Base-by-base conservation (phyloP, 1,140 invertebrate genomes). In the Drosophila rufa region DNA sequence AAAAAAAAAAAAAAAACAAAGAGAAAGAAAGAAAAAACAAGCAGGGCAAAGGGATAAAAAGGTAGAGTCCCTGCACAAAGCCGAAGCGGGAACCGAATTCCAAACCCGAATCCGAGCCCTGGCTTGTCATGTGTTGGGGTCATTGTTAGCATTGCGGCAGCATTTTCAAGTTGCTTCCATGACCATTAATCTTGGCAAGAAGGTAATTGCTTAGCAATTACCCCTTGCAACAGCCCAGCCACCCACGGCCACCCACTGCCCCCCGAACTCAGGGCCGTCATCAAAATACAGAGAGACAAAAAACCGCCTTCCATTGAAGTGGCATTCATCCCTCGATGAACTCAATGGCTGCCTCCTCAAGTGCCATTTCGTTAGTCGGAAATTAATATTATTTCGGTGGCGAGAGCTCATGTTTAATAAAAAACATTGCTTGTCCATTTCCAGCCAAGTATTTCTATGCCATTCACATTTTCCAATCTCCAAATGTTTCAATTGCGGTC, bases 181-280 rank as follows among this genome's bases (percentile, higher is more conserved):
- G 83, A 86, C 83, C 83, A 86, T 86, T 86, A 86, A 86, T 89
- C 84, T 89, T 87, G 59, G 79, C 83, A 89, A 90, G 81, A 85
- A 84, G 84, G 84, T 89, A 89, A 89, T 89, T 89, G 85, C 85
- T 90, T 79, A 90, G 81, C 85, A 89, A 89, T 89, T 89, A 89
- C 85, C 85, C 79, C 79, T 69, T 70, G 85, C 73, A 89, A 65
- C 42, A 59, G 47, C n/a, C 38, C 53, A 2, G 33, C 51, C 58
- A 25, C 25, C 36, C 19, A 27, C 19, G 22, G n/a, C 15, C 12
- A 30, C n/a, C 38, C 15, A 4, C 36, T 5, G 6, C 15, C 7
- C 43, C 11, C 58, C 25, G 12, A 36, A 36, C 17, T 30, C 50
- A 38, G 30, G 46, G 12, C 47, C 51, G 62, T 70, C 67, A 55